Base-by-base conservation (phyloP, 2,888 invertebrate species). In the Stenodema calcarata region DNA sequence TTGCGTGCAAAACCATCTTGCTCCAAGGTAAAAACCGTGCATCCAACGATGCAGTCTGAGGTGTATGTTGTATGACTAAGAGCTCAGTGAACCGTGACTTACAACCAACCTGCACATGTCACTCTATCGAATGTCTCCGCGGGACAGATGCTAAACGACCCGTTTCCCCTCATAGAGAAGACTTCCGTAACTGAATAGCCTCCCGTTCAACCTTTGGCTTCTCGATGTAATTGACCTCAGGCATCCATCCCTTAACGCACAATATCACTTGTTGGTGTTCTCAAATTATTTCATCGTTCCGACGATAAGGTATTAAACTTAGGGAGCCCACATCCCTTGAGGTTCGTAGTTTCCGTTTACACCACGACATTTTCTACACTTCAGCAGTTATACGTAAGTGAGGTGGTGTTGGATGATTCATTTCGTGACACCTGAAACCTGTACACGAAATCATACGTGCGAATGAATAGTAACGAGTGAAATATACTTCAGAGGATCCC, bases 171-270 rank as follows among this genome's bases (percentile, higher is more conserved):
- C 62, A 62, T 9, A 18, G 62, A 9, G 35, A 41, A 35, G 35
- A 41, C 73, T 73, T 73, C 73, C 35, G 73, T 35, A 73, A 73
- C 73, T 30, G 18, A 73, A 73, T 73, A 73, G 73, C 16, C 73
- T 73, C 73, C 2, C 18, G n/a, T 41, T 4, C 73, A 18, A 18
- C 35, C 73, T 35, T 73, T 35, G 73, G 73, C 73, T 73, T 73
- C 73, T 4, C 35, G 30, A 16, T 18, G 73, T 73, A 73, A 73
- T 73, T 73, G 73, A 73, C 73, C 73, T 73, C 73, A 35, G 28
- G 16, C 73, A 12, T 11, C 23, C 69, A 54, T 18, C 30, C 73
- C 35, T 73, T 35, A 73, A 3, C 16, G 14, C 12, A 23, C 6
- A 62, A 23, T 23, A 62, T 41, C 41, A 30, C 73, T 73, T 73